These are phyloP conservation scores for Linnaemya vulpina DNA, from an alignment of 2,888 invertebrate genomes.

Conservation along the genomic window DNA sequence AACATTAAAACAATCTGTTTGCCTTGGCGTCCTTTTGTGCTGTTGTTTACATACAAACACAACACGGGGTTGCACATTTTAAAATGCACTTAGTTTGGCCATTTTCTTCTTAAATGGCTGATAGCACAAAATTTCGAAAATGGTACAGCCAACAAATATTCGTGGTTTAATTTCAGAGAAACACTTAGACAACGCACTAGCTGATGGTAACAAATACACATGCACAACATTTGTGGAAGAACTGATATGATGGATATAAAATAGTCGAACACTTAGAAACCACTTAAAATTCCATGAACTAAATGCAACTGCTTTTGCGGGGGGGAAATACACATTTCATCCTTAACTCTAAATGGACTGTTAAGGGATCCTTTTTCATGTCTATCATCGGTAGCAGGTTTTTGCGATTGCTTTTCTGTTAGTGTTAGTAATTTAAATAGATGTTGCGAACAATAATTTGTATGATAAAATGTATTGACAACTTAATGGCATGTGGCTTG, in stretches of 20 bases:
- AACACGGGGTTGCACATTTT: conserved; percentile 40
- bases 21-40: background rate
- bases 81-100: conserved; percentile 46
- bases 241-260: conserved; percentile 26
- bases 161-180: conserved; percentile 38
- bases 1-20: background rate
- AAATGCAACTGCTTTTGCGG: conserved; percentile 26
- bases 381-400: background rate
- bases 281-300: conserved; percentile 61
- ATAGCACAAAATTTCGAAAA: background rate
- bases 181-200: background rate
- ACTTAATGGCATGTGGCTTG: no score
- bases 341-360: conserved; percentile 19
- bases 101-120: conserved; percentile 21
- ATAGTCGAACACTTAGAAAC: conserved; percentile 54
- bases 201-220: conserved; percentile 5
- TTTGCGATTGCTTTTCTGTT: background rate
- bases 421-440: no score
- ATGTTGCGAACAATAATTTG: no score
- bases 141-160: conserved; percentile 15
- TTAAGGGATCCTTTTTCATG: conserved; percentile 50
- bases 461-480: no score
- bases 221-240: conserved; percentile 4
- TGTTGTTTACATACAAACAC: background rate
- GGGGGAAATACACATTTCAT: conserved; percentile 47